Percentiles rank a stretch among this genome's conserved stretches.
Evolutionary conservation across 2,797 vertebrate species (phyloP).

Genomic region (Cephalopachus bancanus): DNA sequence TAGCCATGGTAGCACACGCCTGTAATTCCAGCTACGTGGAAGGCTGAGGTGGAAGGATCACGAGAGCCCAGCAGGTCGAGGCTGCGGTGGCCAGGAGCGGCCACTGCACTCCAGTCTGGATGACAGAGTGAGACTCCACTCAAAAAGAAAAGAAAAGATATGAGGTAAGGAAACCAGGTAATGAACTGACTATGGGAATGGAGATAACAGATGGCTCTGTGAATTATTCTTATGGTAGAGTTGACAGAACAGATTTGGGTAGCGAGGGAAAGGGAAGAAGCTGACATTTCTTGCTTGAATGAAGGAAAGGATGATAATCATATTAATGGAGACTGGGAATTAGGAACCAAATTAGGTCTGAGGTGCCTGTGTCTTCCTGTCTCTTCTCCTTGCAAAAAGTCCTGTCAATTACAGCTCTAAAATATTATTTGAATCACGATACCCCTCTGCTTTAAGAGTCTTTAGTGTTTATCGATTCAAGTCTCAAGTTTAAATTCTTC

Average conservation of each 20-base stretch:
- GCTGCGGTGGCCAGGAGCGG: background rate
- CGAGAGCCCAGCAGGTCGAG: background rate
- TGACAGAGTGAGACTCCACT: background rate
- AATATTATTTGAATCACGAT: slow-evolving; percentile 13
- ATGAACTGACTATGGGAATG: background rate
- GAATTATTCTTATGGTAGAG: background rate
- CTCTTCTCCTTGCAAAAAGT: background rate
- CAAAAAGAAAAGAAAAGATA: background rate
- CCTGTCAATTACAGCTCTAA: slow-evolving; percentile 32
- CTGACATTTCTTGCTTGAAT: slow-evolving; percentile 47
- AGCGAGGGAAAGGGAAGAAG: background rate
- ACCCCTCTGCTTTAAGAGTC: slow-evolving; percentile 11
- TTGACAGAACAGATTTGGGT: slow-evolving; percentile 1
- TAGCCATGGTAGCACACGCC: background rate
- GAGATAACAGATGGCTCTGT: slow-evolving; percentile 13
- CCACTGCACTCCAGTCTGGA: background rate
- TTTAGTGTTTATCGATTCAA: slow-evolving; percentile 24
- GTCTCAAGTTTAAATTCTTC: slow-evolving; percentile 10
- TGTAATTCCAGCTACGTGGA: no score
- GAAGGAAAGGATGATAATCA: background rate
- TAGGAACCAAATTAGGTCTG: slow-evolving; percentile 28
- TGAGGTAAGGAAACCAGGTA: background rate
- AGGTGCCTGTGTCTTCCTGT: background rate
- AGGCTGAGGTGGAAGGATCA: background rate
- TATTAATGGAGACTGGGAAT: slow-evolving; percentile 1